Evolutionary conservation across 2,888 invertebrate species (phyloP), one percentile per base, ranked within the genome.

Genomic region (Syritta pipiens): DNA sequence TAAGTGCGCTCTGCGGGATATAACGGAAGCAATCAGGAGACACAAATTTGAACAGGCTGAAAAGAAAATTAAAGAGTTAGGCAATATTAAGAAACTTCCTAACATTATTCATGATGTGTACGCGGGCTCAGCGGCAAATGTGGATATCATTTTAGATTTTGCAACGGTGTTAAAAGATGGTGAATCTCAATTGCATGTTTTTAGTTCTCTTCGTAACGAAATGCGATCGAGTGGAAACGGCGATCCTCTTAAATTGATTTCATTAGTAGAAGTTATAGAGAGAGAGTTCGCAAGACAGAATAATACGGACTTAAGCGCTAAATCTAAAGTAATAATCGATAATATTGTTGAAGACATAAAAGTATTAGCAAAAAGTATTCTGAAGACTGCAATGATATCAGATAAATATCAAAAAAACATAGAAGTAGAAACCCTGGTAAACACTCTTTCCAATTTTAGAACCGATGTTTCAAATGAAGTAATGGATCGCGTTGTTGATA

Each of bases 381-480:
- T 69, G 2, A 59, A 51, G 6, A 49, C 42, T n/a, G 59, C 68
- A 0, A 69, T 69, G 68, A 24, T 69, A 24, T 32, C 7, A 3
- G 40, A 51, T 42, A 42, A 49, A 14, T 69, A 69, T 14, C 3
- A 37, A 17, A 28, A 28, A 1, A 37, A 44, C 6, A 14, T 19
- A 0, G 69, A 71, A 12, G 12, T 71, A 1, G 51, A 60, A 1
- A 28, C n/a, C 17, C 46, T 71, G 20, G 9, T 46, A 0, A 53
- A 9, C 19, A 62, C 60, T 1, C 3, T 71, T 4, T 46, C 5
- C 30, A 30, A 53, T 3, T 62, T 62, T 12, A 24, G 37, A 12
- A 10, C 35, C 1, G 59, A 69, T 1, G 51, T 71, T 2, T 60
- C 69, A 4, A 46, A 71, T 37, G 35, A 62, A 9, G 42, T 71